phyloP scores from a whole-genome alignment of 2,888 invertebrate genomes.

The Idaea aversata region DNA sequence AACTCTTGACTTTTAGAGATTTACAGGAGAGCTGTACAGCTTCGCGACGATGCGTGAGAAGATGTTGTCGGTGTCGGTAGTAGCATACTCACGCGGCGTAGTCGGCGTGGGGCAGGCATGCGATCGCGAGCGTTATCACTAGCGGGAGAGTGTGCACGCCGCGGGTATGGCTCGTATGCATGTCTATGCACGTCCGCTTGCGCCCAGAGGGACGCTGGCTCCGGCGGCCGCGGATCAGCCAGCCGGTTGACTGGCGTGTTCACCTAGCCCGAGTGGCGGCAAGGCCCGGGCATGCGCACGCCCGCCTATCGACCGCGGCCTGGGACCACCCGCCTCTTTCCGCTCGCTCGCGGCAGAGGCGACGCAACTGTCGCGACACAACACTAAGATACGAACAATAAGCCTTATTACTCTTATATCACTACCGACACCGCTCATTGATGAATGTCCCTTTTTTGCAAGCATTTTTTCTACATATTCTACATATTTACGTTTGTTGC shows the following conservation, averaged over 20 bases:
- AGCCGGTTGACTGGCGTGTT: constrained; percentile 63
- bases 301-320: constrained; percentile 62
- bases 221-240: constrained; percentile 67
- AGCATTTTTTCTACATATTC: too few species aligned
- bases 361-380: constrained; percentile 21
- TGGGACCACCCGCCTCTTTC: constrained; percentile 43
- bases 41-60: constrained; percentile 38
- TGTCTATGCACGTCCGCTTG: constrained; percentile 53
- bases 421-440: too few species aligned
- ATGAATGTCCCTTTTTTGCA: too few species aligned
- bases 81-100: constrained; percentile 66
- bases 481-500: too few species aligned
- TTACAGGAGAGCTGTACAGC: constrained; percentile 52
- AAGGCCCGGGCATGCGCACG: constrained; percentile 61
- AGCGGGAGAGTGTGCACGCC: constrained; percentile 65
- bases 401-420: too few species aligned
- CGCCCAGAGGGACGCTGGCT: constrained; percentile 55
- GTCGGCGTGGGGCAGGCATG: constrained; percentile 61
- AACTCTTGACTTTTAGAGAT: constrained; percentile 43
- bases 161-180: constrained; percentile 64
- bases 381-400: not conserved
- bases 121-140: constrained; percentile 61
- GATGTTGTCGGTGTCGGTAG: constrained; percentile 22
- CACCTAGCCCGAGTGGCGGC: constrained; percentile 42
- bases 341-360: constrained; percentile 40